These are phyloP conservation scores for Intellagama lesueurii DNA, from an alignment of 2,797 vertebrate species.

Conservation along the genomic window DNA sequence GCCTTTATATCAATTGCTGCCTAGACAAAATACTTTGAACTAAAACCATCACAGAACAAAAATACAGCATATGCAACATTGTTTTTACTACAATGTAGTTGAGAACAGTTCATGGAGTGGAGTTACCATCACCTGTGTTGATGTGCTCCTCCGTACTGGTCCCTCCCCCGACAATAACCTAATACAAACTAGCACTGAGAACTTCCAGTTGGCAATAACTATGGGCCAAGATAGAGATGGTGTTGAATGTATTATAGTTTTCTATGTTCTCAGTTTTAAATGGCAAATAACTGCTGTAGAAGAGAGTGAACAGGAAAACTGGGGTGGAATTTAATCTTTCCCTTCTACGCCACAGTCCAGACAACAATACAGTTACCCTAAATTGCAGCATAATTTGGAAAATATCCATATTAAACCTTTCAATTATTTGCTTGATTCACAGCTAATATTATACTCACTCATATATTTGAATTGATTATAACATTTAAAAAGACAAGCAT, in stretches of 20 bases:
- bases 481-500: neutral
- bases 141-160: no score
- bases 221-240: neutral
- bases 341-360: no score
- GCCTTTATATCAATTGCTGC: neutral
- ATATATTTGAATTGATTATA: neutral
- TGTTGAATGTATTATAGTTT: neutral
- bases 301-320: no score
- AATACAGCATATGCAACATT: neutral
- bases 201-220: neutral
- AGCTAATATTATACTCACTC: neutral
- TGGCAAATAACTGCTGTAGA: neutral
- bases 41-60: neutral
- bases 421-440: neutral
- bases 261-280: neutral
- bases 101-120: no score
- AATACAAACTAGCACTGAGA: neutral
- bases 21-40: neutral
- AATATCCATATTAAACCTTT: neutral
- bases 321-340: neutral
- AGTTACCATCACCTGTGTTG: no score
- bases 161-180: neutral
- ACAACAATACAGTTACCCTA: neutral
- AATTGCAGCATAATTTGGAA: neutral
- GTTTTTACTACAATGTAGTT: neutral